A percentile compares a stretch with the other conserved stretches of the same genome.
These are phyloP conservation scores for Microtus ochrogaster DNA, from an alignment of 2,113 vertebrate species.

Conservation along the genomic window DNA sequence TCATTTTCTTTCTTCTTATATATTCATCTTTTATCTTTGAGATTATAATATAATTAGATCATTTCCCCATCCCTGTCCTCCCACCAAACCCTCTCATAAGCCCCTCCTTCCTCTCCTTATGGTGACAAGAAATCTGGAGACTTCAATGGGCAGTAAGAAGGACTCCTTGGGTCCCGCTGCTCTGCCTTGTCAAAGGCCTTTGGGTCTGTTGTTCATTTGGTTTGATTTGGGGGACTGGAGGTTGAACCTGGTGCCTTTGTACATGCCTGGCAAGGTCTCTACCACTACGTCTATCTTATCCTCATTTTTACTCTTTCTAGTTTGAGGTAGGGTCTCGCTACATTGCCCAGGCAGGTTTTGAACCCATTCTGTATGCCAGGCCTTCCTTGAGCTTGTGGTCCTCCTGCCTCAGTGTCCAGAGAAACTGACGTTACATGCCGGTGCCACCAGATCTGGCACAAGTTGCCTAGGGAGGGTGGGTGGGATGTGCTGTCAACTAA, in stretches of 20 bases:
- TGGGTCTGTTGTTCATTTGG: background rate
- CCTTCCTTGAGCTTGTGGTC: too few species aligned
- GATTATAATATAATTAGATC: background rate
- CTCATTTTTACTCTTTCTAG: background rate
- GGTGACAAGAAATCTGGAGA: too few species aligned
- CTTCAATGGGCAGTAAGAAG: background rate
- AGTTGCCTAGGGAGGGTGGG: background rate
- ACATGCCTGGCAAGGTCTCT: background rate
- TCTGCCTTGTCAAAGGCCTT: background rate
- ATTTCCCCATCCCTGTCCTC: background rate
- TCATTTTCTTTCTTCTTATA: background rate
- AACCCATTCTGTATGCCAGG: background rate
- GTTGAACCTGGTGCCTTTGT: background rate
- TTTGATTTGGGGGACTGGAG: background rate
- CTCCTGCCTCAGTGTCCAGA: background rate
- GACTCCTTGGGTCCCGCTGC: background rate
- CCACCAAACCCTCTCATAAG: background rate
- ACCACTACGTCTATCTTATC: fast-evolving
- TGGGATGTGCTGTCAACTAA: background rate
- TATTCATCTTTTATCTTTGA: background rate
- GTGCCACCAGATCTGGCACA: background rate
- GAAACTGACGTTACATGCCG: background rate
- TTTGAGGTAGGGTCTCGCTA: background rate
- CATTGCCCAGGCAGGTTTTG: background rate
- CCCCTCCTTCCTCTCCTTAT: background rate